Evolutionary conservation across 2,888 invertebrate species (phyloP), one percentile per base, ranked within the genome.

Genomic region (Apoderus coryli): DNA sequence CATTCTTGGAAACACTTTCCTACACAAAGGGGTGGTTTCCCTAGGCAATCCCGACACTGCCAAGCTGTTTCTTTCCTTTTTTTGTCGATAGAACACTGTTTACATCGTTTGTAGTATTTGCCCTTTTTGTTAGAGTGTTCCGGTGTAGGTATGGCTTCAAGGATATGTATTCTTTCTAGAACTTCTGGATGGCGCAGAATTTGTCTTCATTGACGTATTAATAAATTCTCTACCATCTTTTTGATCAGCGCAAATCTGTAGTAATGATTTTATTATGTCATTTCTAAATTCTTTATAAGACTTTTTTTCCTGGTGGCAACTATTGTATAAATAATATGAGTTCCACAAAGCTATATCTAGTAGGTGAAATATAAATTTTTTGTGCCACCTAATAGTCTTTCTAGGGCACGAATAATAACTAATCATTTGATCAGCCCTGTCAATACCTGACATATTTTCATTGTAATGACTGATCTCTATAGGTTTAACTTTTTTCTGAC

Each of bases 1-100:
- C 29, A 29, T 22, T 29, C 13, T 11, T 29, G 29, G 29, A 29
- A 29, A 29, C 29, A 29, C 22, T 10, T 29, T 9, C 29, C 22
- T 22, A 22, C 29, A 29, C 22, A 22, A 29, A 29, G 29, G 10
- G 29, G 22, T 29, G 29, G 29, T 10, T 29, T 22, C 22, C 23
- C 29, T 29, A 29, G 19, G 29, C 29, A 29, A 9, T 29, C 29
- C 6, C 29, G 22, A 22, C 29, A 22, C 29, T 29, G 22, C 22
- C 29, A 29, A 14, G 29, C 13, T n/a, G 22, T 22, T 29, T 22
- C 22, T 22, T 22, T 29, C 22, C 16, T 29, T 22, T 22, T 29
- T 29, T 19, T 19, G 7, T 7, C n/a, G 19, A 19, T 6, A n/a
- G 6, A 19, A n/a, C 19, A 19, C 19, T 19, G 19, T 19, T 19